These are phyloP conservation scores for Actinemys pallida DNA, from an alignment of 2,113 vertebrate genomes.

Conservation along the genomic window DNA sequence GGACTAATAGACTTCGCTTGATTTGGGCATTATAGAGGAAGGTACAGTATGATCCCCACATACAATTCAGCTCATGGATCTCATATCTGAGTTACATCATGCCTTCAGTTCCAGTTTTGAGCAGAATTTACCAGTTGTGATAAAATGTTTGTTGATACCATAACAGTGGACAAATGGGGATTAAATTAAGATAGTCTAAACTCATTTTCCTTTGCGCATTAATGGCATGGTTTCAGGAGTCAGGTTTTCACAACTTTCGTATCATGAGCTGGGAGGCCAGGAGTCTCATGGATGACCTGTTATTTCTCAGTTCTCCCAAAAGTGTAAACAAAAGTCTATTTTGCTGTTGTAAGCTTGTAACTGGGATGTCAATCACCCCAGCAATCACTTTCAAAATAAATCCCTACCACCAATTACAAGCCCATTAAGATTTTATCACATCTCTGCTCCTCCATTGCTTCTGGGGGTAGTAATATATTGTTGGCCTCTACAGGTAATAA, in stretches of 20 bases:
- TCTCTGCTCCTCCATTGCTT: background rate
- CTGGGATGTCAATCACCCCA: background rate
- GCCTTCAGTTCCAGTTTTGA: background rate
- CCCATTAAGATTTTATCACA: background rate
- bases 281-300: background rate
- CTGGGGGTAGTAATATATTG: background rate
- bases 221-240: background rate
- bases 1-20: background rate
- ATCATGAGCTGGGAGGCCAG: background rate
- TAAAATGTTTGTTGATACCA: background rate
- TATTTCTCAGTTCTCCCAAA: background rate
- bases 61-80: background rate
- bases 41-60: background rate
- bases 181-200: background rate
- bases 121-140: background rate
- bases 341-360: background rate
- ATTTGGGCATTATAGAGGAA: background rate
- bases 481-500: background rate
- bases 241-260: background rate
- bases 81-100: background rate
- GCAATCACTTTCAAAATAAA: background rate
- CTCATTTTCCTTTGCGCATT: background rate
- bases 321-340: background rate
- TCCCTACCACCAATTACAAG: background rate
- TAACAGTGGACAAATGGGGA: background rate